These are phyloP conservation scores for Mohoua ochrocephala DNA, from an alignment of 2,113 vertebrate genomes.

Conservation along the genomic window DNA sequence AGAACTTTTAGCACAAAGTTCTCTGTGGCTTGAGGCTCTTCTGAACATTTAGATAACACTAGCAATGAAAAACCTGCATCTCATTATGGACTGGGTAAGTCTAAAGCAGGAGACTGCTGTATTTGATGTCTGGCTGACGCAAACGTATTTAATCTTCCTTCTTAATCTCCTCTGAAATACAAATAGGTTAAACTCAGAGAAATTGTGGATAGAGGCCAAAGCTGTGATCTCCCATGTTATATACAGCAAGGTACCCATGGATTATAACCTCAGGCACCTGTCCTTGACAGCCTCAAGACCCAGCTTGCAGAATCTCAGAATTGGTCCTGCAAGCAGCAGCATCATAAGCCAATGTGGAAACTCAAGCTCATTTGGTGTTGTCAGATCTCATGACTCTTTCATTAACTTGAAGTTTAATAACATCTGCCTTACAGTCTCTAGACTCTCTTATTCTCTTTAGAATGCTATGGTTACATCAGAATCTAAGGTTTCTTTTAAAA, in stretches of 20 bases:
- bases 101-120: background rate
- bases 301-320: background rate
- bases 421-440: background rate
- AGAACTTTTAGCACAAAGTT: background rate
- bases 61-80: background rate
- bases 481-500: background rate
- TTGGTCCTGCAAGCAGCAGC: background rate
- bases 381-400: background rate
- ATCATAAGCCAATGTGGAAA: background rate
- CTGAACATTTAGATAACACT: background rate
- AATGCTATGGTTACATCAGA: background rate
- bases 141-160: background rate
- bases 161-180: background rate
- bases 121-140: background rate
- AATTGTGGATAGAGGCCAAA: background rate
- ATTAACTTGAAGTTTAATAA: background rate
- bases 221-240: background rate
- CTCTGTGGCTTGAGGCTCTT: background rate
- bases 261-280: background rate
- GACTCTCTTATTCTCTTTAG: background rate
- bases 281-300: background rate
- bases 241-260: background rate
- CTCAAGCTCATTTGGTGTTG: background rate
- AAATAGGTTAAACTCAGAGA: background rate
- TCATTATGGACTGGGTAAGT: background rate